Evolutionary conservation across 2,113 vertebrate species (phyloP).

Genomic region (Rhinopomastus cyanomelas): DNA sequence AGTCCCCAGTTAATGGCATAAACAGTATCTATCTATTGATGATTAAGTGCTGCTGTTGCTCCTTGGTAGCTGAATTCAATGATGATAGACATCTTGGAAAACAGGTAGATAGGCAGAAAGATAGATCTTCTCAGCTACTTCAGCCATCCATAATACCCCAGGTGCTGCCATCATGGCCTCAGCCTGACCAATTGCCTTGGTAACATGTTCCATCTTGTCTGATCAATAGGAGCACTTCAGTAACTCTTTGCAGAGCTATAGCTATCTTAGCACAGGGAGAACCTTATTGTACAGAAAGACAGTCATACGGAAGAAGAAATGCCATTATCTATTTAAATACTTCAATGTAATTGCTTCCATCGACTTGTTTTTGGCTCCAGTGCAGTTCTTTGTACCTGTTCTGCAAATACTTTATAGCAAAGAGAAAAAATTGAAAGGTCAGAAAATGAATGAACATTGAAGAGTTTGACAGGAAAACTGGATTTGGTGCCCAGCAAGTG

Average conservation of each 20-base stretch:
- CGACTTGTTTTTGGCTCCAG: not conserved
- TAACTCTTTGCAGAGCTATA: not conserved
- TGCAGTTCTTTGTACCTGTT: not conserved
- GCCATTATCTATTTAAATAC: not conserved
- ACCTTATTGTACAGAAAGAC: not conserved
- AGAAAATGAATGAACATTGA: not conserved
- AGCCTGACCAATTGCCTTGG: constrained; percentile 49
- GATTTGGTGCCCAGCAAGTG: not conserved
- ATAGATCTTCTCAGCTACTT: not conserved
- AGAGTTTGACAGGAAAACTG: not conserved
- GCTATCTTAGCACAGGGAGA: not conserved
- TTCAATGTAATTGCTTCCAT: not conserved
- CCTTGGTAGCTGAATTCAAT: not conserved
- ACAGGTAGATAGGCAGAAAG: constrained; percentile 22
- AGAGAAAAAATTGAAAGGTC: not conserved
- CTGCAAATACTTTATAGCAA: not conserved
- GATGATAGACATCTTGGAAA: constrained; percentile 37
- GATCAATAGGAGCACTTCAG: constrained; percentile 30
- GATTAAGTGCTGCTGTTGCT: constrained; percentile 23
- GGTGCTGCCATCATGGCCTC: constrained; percentile 9
- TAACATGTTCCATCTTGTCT: constrained; percentile 36
- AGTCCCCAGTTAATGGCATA: not conserved
- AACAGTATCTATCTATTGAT: constrained; percentile 26
- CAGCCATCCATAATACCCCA: constrained; percentile 39
- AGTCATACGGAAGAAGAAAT: not conserved